Conservation (phyloP, 2,888 invertebrate species). For the Apodemia duryi region DNA sequence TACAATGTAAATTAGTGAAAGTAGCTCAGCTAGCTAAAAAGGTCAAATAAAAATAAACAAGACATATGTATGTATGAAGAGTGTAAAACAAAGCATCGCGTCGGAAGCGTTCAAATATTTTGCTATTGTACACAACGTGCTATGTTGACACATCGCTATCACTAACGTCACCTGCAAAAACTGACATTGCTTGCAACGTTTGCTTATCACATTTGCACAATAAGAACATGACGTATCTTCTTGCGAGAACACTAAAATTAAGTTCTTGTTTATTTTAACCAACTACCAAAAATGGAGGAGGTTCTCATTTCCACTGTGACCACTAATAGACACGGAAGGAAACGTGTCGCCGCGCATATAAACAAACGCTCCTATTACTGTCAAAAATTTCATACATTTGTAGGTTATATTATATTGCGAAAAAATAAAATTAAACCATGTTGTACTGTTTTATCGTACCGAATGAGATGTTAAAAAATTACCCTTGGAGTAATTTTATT, state of each 20-base stretch:
- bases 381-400: too few relatives aligned
- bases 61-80: slow-evolving; percentile 5
- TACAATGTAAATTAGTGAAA: slow-evolving; percentile 10
- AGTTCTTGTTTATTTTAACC: neutral
- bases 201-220: slow-evolving; percentile 8
- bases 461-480: too few relatives aligned
- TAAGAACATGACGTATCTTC: neutral
- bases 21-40: slow-evolving; percentile 1
- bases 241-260: neutral
- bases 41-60: slow-evolving; percentile 6
- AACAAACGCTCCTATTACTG: too few relatives aligned
- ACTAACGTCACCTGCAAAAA: neutral
- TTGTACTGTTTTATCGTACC: too few relatives aligned
- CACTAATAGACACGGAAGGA: too few relatives aligned
- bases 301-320: too few relatives aligned
- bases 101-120: slow-evolving; percentile 13
- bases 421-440: too few relatives aligned
- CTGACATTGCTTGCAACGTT: slow-evolving; percentile 1
- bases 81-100: slow-evolving; percentile 11
- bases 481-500: too few relatives aligned
- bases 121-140: slow-evolving; percentile 4
- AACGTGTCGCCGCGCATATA: too few relatives aligned
- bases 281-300: too few relatives aligned
- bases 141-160: neutral
- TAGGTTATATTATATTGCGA: too few relatives aligned